Evolutionary conservation across 1,140 invertebrate genomes (phyloP).

Genomic region (Ostrea edulis): DNA sequence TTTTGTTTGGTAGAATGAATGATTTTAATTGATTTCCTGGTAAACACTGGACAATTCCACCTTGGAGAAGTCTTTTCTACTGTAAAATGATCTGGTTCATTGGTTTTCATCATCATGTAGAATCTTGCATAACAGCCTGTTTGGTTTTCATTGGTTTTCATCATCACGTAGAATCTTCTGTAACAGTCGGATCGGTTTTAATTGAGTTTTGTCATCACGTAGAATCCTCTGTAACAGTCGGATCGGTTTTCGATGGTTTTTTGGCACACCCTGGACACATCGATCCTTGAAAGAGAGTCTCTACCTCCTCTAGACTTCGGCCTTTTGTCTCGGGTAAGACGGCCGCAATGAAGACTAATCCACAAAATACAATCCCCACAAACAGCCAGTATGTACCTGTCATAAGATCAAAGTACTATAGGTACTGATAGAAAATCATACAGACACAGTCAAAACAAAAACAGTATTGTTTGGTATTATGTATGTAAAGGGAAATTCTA

Average conservation of each 20-base stretch:
- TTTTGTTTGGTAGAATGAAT: no score
- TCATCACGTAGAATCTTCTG: neutral
- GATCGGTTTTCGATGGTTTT: neutral
- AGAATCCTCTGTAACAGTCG: neutral
- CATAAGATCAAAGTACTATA: constrained; percentile 56
- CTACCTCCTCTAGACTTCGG: constrained; percentile 90
- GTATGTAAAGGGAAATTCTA: no score
- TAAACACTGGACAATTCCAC: no score
- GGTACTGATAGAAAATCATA: neutral
- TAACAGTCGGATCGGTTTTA: no score
- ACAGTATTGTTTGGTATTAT: no score
- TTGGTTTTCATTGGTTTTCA: no score
- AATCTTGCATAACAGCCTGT: no score
- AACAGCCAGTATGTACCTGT: constrained; percentile 89
- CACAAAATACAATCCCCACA: constrained; percentile 85
- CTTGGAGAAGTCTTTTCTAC: no score
- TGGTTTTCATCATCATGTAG: no score
- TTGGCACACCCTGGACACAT: constrained; percentile 43
- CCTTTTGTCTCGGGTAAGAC: constrained; percentile 95
- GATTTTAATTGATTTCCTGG: no score
- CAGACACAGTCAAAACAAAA: neutral
- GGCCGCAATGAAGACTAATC: constrained; percentile 88
- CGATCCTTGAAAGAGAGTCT: constrained; percentile 63
- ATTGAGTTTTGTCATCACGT: no score
- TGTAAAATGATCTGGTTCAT: no score